These are phyloP conservation scores for Tipula unca DNA, from an alignment of 2,888 invertebrate genomes.

Conservation along the genomic window DNA sequence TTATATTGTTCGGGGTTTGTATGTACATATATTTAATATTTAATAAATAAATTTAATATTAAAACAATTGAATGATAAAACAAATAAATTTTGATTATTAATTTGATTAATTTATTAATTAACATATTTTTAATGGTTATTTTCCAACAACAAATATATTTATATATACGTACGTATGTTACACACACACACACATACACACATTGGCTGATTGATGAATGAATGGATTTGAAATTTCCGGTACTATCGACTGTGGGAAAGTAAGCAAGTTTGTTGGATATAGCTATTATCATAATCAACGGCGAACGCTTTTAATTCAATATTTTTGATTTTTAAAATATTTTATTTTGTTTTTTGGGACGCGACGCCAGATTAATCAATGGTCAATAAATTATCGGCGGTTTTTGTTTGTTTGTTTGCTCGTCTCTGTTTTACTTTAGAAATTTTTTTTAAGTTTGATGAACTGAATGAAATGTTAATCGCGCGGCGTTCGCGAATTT, in stretches of 20 bases:
- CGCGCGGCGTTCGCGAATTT: not conserved
- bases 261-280: not conserved
- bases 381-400: not conserved
- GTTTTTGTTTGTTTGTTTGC: not conserved
- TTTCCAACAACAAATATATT: not conserved
- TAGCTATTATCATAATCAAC: not conserved
- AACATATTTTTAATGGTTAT: not conserved
- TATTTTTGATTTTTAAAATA: not conserved
- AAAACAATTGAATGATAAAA: not conserved
- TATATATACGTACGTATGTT: not conserved
- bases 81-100: not conserved
- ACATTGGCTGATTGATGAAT: not conserved
- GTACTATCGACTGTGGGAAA: not conserved
- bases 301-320: not conserved
- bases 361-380: not conserved
- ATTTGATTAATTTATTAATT: not conserved
- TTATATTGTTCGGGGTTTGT: not conserved
- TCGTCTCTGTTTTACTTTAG: not conserved
- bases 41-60: not conserved
- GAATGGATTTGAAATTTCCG: not conserved
- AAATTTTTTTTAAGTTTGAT: not conserved
- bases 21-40: too few relatives aligned
- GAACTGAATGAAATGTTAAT: not conserved
- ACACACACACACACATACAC: not conserved
- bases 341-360: not conserved